Conservation (phyloP, 2,113 vertebrate genomes). For the Psittacula cyanocephala region DNA sequence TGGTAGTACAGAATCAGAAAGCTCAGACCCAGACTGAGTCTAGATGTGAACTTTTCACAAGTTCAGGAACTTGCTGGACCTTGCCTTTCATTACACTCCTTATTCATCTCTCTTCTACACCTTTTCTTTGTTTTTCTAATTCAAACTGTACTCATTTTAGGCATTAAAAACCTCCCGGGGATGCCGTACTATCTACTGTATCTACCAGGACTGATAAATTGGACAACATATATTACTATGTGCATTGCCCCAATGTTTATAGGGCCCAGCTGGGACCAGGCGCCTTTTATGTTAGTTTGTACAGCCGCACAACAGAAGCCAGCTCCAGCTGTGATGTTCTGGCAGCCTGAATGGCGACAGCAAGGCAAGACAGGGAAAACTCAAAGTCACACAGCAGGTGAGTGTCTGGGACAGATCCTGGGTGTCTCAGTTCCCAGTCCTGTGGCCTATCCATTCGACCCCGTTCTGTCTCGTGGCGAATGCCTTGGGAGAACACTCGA, state of each 20-base stretch:
- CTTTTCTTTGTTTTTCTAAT: background rate
- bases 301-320: background rate
- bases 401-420: background rate
- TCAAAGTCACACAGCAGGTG: background rate
- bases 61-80: background rate
- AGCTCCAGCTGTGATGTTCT: background rate
- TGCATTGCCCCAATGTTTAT: background rate
- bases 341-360: background rate
- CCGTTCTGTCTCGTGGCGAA: accelerated
- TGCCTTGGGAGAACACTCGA: background rate
- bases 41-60: background rate
- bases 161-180: background rate
- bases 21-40: background rate
- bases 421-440: background rate
- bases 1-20: background rate
- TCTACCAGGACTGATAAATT: background rate
- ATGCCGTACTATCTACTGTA: background rate
- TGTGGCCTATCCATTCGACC: background rate
- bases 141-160: background rate
- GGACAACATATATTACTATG: background rate
- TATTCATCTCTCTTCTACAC: background rate
- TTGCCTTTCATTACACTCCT: background rate
- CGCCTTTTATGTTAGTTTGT: background rate
- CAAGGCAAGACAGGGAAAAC: background rate
- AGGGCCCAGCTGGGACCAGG: background rate